A percentile compares a stretch with the other conserved stretches of the same genome.
phyloP scores from a whole-genome alignment of 2,888 invertebrate genomes.

The Prosopocoilus inquinatus region DNA sequence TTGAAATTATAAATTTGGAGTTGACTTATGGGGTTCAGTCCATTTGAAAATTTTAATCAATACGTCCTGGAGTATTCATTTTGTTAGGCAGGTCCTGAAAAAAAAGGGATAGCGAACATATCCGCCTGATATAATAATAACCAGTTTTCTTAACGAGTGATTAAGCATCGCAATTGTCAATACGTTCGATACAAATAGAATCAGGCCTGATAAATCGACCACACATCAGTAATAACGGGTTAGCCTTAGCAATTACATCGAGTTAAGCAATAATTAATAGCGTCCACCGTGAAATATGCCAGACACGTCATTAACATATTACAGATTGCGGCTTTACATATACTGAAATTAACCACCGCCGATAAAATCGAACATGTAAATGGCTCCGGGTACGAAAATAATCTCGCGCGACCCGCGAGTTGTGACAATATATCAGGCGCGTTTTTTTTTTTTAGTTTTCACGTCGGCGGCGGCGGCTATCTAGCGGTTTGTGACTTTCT shows the following conservation, averaged over 20 bases:
- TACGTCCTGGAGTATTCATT: too few species aligned
- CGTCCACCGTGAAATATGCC: slow-evolving; percentile 2
- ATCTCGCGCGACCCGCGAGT: neutral
- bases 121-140: slow-evolving; percentile 20
- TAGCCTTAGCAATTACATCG: slow-evolving; percentile 30
- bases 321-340: neutral
- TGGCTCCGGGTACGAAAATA: neutral
- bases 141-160: slow-evolving; percentile 29
- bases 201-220: slow-evolving; percentile 33
- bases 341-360: neutral
- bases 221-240: slow-evolving; percentile 33
- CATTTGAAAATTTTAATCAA: too few species aligned
- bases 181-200: slow-evolving; percentile 25
- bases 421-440: neutral
- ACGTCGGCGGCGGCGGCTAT: too few species aligned
- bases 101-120: too few species aligned
- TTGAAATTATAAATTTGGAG: too few species aligned
- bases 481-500: too few species aligned
- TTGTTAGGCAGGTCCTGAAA: too few species aligned
- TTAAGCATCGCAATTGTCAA: slow-evolving; percentile 30
- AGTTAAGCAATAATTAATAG: slow-evolving; percentile 27
- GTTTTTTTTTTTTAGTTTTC: too few species aligned
- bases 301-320: slow-evolving; percentile 2
- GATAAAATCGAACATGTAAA: slow-evolving; percentile 1
- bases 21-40: too few species aligned